phyloP scores from a whole-genome alignment of 2,797 vertebrate species.

The Karalla daura region DNA sequence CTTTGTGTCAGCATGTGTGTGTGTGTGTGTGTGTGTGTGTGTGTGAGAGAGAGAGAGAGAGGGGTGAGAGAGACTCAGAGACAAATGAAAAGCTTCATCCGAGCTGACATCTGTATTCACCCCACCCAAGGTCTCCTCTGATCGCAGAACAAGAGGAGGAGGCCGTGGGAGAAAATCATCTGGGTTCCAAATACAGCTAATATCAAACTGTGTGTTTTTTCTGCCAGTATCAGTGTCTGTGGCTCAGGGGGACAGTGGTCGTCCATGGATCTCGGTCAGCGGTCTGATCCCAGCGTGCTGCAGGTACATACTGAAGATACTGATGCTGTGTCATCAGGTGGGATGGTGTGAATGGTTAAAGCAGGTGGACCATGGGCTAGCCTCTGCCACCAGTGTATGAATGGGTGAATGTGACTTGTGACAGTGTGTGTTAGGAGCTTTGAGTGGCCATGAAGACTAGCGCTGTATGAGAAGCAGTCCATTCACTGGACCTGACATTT shows the following conservation, averaged over 20 bases:
- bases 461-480: no score
- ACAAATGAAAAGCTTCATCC: conserved; percentile 56
- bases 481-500: conserved; percentile 55
- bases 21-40: conserved; percentile 11
- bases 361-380: no score
- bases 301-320: no score
- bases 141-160: conserved; percentile 24
- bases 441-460: no score
- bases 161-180: conserved; percentile 15
- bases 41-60: conserved; percentile 5
- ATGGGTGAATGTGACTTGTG: no score
- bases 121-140: conserved; percentile 15
- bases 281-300: no score
- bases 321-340: no score
- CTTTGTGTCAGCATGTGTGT: conserved; percentile 13
- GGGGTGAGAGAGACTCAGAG: conserved; percentile 17
- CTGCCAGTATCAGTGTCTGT: conserved; percentile 25
- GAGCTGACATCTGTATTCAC: conserved; percentile 41
- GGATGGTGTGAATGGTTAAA: no score
- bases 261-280: no score
- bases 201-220: conserved; percentile 56
- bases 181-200: conserved; percentile 26
- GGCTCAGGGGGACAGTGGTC: no score
- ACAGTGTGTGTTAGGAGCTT: no score
- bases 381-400: no score